Evolutionary conservation across 2,888 invertebrate species (phyloP).

Genomic region (Vesta saturnalis): DNA sequence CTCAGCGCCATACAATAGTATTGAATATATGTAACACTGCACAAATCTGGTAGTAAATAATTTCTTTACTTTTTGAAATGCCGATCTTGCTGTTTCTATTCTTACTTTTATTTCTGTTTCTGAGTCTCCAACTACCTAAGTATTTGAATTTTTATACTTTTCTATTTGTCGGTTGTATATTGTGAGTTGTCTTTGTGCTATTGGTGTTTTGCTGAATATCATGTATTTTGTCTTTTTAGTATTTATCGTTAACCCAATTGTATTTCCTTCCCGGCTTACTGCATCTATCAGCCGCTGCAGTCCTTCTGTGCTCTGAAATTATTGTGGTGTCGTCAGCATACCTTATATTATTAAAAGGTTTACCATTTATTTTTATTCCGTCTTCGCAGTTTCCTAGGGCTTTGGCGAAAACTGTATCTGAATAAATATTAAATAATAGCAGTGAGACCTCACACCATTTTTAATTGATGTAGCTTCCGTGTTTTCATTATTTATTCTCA

Average conservation of each 20-base stretch:
- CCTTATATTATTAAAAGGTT: background rate
- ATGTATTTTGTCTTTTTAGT: no score
- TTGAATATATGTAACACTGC: no score
- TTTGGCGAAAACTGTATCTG: background rate
- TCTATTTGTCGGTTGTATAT: background rate
- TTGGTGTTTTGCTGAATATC: no score
- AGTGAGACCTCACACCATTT: background rate
- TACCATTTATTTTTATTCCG: no score
- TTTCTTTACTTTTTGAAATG: no score
- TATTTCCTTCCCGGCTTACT: no score
- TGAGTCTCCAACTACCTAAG: background rate
- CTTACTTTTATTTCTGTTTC: no score
- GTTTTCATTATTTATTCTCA: background rate
- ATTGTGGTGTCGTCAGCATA: background rate
- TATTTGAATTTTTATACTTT: background rate
- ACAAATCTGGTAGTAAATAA: background rate
- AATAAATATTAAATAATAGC: background rate
- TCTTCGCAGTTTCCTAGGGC: no score
- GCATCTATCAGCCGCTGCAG: background rate
- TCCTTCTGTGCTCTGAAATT: background rate
- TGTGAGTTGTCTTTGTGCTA: no score
- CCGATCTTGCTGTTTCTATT: no score
- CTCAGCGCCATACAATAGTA: no score
- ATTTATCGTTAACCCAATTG: no score
- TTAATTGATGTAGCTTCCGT: background rate